A percentile compares a stretch with the other conserved stretches of the same genome.
These are phyloP conservation scores for Macroglossus sobrinus DNA, from an alignment of 2,113 vertebrate species.

Conservation along the genomic window DNA sequence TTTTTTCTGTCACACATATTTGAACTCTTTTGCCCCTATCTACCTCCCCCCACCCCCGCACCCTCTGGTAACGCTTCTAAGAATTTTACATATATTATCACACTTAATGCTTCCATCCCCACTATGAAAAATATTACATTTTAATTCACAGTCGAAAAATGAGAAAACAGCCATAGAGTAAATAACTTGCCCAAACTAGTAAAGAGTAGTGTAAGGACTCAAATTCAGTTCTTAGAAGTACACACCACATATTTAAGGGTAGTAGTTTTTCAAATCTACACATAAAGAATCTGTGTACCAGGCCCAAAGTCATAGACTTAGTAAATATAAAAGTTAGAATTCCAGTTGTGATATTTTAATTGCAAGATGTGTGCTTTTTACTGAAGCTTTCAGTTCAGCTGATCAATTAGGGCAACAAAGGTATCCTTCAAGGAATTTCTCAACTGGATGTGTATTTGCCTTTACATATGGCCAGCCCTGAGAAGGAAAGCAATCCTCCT, in stretches of 20 bases:
- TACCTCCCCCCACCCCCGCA: too few species aligned
- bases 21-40: too few species aligned
- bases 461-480: not conserved
- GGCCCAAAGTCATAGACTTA: not conserved
- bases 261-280: not conserved
- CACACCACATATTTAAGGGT: not conserved
- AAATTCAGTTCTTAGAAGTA: not conserved
- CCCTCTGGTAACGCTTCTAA: not conserved
- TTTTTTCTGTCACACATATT: too few species aligned
- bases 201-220: not conserved
- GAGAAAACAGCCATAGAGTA: not conserved
- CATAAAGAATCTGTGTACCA: not conserved
- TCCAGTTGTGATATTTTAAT: conserved; percentile 1
- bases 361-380: not conserved
- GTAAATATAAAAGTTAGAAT: not conserved
- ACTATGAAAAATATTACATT: not conserved
- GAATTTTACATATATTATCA: not conserved
- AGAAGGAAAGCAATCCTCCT: not conserved
- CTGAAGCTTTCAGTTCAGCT: not conserved
- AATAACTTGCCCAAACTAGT: not conserved
- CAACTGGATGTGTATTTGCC: not conserved
- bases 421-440: not conserved
- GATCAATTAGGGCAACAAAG: not conserved
- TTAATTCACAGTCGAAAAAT: not conserved
- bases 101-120: not conserved